Evolutionary conservation across 2,113 vertebrate species (phyloP).

Genomic region (Semicossyphus pulcher): DNA sequence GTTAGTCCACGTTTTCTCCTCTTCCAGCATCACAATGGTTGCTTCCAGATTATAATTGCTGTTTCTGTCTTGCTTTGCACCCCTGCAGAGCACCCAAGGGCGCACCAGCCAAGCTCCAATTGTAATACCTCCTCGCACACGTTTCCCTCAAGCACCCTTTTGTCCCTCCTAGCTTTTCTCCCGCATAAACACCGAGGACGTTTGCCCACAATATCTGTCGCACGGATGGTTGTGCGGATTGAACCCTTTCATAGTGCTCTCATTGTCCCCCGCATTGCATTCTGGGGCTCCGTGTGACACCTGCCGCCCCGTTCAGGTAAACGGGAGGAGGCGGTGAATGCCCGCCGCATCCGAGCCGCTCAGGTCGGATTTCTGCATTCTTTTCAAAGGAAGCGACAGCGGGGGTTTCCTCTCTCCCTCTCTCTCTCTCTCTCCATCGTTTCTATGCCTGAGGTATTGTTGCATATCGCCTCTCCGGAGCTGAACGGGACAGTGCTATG

Average conservation of each 20-base stretch:
- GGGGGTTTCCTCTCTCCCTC: constrained; percentile 69
- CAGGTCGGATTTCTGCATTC: constrained; percentile 78
- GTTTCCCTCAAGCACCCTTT: constrained; percentile 68
- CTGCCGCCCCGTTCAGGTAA: constrained; percentile 79
- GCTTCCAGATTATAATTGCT: constrained; percentile 13
- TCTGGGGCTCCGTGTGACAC: constrained; percentile 82
- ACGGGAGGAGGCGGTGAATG: constrained; percentile 79
- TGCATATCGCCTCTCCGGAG: constrained; percentile 77
- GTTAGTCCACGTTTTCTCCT: background rate
- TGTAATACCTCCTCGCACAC: constrained; percentile 52
- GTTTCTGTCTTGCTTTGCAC: constrained; percentile 5
- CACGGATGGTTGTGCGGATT: constrained; percentile 74
- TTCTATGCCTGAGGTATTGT: constrained; percentile 77
- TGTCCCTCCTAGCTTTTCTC: constrained; percentile 42
- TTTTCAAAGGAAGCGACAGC: constrained; percentile 57
- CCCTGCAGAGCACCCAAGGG: constrained; percentile 36
- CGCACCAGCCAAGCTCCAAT: constrained; percentile 32
- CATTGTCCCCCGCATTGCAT: constrained; percentile 86
- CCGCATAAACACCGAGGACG: constrained; percentile 56
- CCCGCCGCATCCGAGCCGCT: constrained; percentile 67
- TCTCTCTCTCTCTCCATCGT: constrained; percentile 63
- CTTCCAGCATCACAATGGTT: background rate
- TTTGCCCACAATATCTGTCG: constrained; percentile 79
- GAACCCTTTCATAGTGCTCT: constrained; percentile 78
- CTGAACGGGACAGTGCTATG: constrained; percentile 82